phyloP scores from a whole-genome alignment of 2,797 vertebrate genomes.

The Cyclopterus lumpus region DNA sequence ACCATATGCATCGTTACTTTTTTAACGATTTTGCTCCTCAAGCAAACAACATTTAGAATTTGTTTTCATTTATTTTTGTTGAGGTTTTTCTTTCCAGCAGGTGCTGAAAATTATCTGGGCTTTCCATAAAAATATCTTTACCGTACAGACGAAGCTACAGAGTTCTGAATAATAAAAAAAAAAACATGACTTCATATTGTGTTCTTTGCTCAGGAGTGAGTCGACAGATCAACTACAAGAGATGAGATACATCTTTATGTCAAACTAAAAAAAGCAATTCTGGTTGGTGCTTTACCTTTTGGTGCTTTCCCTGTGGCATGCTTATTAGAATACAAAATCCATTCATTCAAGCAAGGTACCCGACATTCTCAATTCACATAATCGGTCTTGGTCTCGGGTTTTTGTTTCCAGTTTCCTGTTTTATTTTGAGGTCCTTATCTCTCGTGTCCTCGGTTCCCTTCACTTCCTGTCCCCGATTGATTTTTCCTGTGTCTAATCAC shows the following conservation, averaged over 20 bases:
- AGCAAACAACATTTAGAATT: conserved; percentile 17
- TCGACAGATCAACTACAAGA: conserved; percentile 10
- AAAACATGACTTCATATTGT: conserved; percentile 10
- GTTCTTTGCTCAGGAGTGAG: conserved; percentile 8
- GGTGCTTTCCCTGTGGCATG: background rate
- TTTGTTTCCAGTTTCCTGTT: too few relatives aligned
- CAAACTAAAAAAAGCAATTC: background rate
- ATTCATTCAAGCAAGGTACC: background rate
- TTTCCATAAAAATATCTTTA: conserved; percentile 25
- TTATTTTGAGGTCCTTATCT: too few relatives aligned
- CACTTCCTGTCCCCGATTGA: too few relatives aligned
- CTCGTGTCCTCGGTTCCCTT: too few relatives aligned
- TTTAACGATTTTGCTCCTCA: background rate
- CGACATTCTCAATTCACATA: background rate
- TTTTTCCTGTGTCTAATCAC: too few relatives aligned
- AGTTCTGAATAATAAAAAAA: background rate
- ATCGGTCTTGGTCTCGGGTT: too few relatives aligned
- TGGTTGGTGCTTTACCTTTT: background rate
- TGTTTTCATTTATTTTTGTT: background rate
- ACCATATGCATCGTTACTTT: conserved; percentile 13
- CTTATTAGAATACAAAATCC: background rate
- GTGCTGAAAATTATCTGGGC: conserved; percentile 10
- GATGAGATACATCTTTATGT: conserved; percentile 12
- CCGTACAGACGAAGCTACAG: conserved; percentile 3
- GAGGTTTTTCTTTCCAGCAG: conserved; percentile 3